Percentiles rank a stretch among this genome's conserved stretches.
Evolutionary conservation across 2,888 invertebrate species (phyloP).

Genomic region (Campopleginae sp.): DNA sequence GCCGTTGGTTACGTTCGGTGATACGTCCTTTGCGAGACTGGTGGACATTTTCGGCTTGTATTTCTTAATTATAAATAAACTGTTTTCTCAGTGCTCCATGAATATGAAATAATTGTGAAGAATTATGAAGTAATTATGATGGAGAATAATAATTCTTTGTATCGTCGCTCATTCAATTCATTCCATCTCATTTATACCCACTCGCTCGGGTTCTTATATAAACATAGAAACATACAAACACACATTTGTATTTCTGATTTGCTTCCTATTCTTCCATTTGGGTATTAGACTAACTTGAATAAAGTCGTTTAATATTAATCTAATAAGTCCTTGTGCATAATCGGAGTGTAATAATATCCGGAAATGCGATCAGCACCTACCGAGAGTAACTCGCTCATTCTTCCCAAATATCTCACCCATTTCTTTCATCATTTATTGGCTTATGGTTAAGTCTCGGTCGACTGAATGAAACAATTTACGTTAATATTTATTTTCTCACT

Average conservation of each 20-base stretch:
- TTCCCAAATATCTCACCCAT: slow-evolving; percentile 49
- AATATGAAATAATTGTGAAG: no score
- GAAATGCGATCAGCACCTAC: slow-evolving; percentile 35
- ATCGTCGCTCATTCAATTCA: slow-evolving; percentile 33
- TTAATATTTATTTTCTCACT: slow-evolving; percentile 15
- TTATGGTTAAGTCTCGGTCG: slow-evolving; percentile 59
- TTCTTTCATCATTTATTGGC: slow-evolving; percentile 62
- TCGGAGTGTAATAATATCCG: slow-evolving; percentile 12
- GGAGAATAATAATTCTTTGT: no score
- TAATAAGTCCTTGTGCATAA: slow-evolving; percentile 35
- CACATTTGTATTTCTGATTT: slow-evolving; percentile 74
- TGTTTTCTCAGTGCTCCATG: no score
- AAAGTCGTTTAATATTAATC: slow-evolving; percentile 27
- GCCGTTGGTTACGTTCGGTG: no score
- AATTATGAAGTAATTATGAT: no score
- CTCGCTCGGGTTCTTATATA: slow-evolving; percentile 77
- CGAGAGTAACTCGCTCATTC: slow-evolving; percentile 40
- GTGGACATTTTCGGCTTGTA: no score
- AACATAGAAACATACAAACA: slow-evolving; percentile 83
- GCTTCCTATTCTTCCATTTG: slow-evolving; percentile 42
- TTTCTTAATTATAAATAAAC: no score
- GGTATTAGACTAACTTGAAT: slow-evolving; percentile 65
- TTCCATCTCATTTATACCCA: slow-evolving; percentile 68
- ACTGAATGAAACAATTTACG: slow-evolving; percentile 40
- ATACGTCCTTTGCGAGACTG: no score